These are phyloP conservation scores for Leptopilina myrica DNA, from an alignment of 2,888 invertebrate species.

Conservation along the genomic window DNA sequence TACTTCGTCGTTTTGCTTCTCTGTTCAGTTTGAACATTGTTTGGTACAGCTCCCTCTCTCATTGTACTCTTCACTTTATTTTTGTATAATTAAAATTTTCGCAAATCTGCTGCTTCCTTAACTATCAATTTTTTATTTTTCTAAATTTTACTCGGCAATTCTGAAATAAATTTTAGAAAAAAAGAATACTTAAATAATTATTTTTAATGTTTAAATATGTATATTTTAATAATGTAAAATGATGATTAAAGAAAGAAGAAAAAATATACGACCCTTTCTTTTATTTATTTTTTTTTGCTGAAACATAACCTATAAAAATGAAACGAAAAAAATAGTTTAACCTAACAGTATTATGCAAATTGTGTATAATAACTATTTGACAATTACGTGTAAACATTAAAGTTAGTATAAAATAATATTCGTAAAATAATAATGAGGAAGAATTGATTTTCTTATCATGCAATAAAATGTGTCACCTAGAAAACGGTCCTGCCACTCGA, in stretches of 20 bases:
- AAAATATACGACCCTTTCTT: too few relatives aligned
- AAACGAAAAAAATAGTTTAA: too few relatives aligned
- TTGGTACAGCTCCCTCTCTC: slow-evolving; percentile 36
- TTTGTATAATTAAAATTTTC: slow-evolving; percentile 14
- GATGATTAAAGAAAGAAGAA: too few relatives aligned
- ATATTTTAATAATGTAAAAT: background rate
- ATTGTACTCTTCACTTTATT: slow-evolving; percentile 23
- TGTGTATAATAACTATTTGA: background rate
- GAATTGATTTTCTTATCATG: slow-evolving; percentile 27
- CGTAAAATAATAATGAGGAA: background rate
- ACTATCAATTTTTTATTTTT: background rate
- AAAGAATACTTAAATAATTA: slow-evolving; percentile 19
- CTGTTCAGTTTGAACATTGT: slow-evolving; percentile 31
- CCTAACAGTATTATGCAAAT: background rate
- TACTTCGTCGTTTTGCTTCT: slow-evolving; percentile 36
- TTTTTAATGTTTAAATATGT: background rate
- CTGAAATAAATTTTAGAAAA: slow-evolving; percentile 33
- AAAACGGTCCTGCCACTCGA: slow-evolving; percentile 80
- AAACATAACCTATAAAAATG: too few relatives aligned
- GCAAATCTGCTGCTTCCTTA: slow-evolving; percentile 13
- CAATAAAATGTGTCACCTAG: slow-evolving; percentile 78
- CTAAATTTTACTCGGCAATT: slow-evolving; percentile 24
- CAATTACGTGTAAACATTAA: background rate
- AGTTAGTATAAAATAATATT: background rate
- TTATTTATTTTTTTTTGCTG: too few relatives aligned